phyloP scores from a whole-genome alignment of 2,113 vertebrate species.

The Podilymbus podiceps region DNA sequence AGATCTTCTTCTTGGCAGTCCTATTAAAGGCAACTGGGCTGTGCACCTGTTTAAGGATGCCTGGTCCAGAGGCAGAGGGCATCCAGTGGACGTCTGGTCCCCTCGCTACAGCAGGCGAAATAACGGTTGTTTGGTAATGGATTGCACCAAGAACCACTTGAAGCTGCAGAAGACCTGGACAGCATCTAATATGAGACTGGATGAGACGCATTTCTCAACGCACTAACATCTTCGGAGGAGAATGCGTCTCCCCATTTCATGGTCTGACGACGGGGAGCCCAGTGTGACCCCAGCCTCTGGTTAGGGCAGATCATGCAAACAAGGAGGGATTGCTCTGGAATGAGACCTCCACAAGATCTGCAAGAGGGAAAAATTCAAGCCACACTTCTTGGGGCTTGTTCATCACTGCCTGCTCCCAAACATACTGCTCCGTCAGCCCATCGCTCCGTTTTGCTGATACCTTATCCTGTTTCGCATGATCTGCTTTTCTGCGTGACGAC shows the following conservation, averaged over 20 bases:
- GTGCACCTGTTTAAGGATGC: background rate
- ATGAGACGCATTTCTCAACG: background rate
- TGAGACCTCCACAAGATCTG: rapidly evolving
- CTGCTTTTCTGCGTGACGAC: background rate
- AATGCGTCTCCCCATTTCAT: rapidly evolving
- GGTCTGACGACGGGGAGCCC: background rate
- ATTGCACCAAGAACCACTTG: background rate
- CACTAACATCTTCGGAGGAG: background rate
- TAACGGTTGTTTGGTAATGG: background rate
- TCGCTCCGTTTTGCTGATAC: background rate
- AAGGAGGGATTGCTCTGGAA: background rate
- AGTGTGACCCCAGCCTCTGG: background rate
- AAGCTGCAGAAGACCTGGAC: background rate
- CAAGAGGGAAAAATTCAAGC: background rate
- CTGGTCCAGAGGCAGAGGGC: background rate
- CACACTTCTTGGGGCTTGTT: background rate
- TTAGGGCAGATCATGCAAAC: background rate
- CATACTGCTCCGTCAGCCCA: background rate
- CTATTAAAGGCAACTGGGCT: background rate
- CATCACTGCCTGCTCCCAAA: background rate
- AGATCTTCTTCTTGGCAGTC: background rate
- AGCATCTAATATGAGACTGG: background rate
- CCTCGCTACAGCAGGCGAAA: rapidly evolving
- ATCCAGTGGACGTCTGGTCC: background rate
- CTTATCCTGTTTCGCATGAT: background rate